phyloP scores from a whole-genome alignment of 2,113 vertebrate genomes.

The Furnarius figulus region DNA sequence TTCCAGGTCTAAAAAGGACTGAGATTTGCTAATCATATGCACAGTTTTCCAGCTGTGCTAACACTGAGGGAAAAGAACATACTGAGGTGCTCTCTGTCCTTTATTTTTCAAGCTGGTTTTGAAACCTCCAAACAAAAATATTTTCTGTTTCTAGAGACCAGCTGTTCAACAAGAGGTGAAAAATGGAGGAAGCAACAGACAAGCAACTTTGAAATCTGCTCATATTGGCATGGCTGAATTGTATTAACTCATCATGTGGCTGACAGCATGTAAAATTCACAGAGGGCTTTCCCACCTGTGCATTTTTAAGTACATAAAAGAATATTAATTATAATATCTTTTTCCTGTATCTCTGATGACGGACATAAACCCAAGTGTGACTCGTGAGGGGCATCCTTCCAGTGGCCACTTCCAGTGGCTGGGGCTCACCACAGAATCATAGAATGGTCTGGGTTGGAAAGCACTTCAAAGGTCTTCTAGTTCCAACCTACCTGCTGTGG shows the following conservation, averaged over 20 bases:
- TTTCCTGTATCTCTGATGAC: background rate
- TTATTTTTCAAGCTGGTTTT: slow-evolving; percentile 7
- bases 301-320: background rate
- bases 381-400: background rate
- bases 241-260: background rate
- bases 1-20: background rate
- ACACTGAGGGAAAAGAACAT: background rate
- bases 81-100: background rate
- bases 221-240: background rate
- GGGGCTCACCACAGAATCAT: background rate
- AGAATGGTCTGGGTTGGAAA: background rate
- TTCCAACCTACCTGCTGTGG: background rate
- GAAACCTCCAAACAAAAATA: background rate
- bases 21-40: background rate
- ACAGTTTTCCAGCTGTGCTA: background rate
- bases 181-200: background rate
- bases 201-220: slow-evolving; percentile 27
- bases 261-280: background rate
- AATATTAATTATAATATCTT: background rate
- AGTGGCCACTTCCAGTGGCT: background rate
- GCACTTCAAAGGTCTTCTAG: background rate
- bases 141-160: slow-evolving; percentile 26
- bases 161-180: slow-evolving; percentile 23
- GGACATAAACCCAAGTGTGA: background rate
- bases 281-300: background rate